Conservation (phyloP, 2,888 invertebrate genomes). For the Idaea dimidiata region DNA sequence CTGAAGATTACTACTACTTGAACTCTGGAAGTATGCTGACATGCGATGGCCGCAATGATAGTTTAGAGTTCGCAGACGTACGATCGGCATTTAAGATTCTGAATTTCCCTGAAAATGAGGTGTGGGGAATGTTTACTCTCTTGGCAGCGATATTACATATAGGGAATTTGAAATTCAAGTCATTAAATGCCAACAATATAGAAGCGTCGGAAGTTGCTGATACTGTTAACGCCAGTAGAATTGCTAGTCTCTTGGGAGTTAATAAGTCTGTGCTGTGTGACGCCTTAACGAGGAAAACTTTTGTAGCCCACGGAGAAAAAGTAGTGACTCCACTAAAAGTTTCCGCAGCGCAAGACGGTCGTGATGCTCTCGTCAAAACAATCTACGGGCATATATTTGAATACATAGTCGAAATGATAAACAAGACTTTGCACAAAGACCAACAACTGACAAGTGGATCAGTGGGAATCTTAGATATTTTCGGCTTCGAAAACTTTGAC, state of each 20-base stretch:
- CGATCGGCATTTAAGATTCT: conserved; percentile 96
- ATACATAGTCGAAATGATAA: conserved; percentile 94
- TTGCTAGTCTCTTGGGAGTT: conserved; percentile 87
- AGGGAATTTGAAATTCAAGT: conserved; percentile 93
- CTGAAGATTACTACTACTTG: conserved; percentile 89
- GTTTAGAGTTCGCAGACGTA: conserved; percentile 92
- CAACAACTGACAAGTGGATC: conserved; percentile 82
- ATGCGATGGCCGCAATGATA: conserved; percentile 92
- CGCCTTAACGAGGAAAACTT: conserved; percentile 92
- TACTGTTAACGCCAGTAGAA: conserved; percentile 83
- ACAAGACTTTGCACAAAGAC: conserved; percentile 88
- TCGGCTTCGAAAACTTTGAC: conserved; percentile 97
- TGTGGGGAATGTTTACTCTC: conserved; percentile 91
- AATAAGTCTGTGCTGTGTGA: conserved; percentile 85
- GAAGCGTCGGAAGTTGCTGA: conserved; percentile 94
- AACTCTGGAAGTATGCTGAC: conserved; percentile 88
- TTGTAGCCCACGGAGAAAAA: conserved; percentile 91
- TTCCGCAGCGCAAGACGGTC: conserved; percentile 89
- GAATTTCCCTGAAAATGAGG: conserved; percentile 91
- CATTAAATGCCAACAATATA: conserved; percentile 87
- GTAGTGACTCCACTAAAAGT: conserved; percentile 88
- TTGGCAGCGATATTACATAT: conserved; percentile 94
- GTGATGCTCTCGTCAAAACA: conserved; percentile 96
- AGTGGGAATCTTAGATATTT: conserved; percentile 97
- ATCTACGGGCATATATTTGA: conserved; percentile 96